Conservation (phyloP, 1,140 invertebrate species). For the Druon quercuslanigerum region DNA sequence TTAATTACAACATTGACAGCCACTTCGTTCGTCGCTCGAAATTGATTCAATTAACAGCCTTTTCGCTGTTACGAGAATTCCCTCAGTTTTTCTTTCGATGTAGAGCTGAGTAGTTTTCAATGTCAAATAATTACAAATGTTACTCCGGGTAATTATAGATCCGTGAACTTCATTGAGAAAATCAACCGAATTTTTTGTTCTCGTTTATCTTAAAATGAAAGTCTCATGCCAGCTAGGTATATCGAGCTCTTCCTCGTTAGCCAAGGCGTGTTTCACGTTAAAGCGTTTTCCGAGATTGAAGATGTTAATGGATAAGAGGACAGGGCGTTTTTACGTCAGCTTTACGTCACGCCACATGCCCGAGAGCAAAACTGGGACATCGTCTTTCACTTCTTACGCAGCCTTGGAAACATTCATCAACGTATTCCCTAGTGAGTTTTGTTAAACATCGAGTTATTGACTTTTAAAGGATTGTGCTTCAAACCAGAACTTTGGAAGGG, state of each 20-base stretch:
- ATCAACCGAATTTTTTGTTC: background rate
- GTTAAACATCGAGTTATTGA: background rate
- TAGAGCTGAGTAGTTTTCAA: conserved; percentile 1
- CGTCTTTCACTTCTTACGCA: background rate
- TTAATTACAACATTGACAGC: conserved; percentile 21
- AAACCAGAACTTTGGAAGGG: background rate
- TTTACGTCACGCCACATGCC: background rate
- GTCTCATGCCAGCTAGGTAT: background rate
- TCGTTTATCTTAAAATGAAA: background rate
- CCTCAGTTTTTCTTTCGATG: background rate
- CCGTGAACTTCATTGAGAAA: background rate
- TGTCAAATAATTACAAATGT: conserved; percentile 12
- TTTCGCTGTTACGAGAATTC: conserved; percentile 11
- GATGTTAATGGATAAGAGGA: conserved; percentile 24
- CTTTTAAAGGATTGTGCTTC: background rate
- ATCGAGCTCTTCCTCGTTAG: background rate
- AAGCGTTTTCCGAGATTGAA: conserved; percentile 9
- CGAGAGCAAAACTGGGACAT: conserved; percentile 7
- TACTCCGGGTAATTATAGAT: background rate
- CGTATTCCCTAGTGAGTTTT: background rate
- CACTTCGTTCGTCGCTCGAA: conserved; percentile 8
- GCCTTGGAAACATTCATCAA: background rate
- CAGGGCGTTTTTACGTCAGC: background rate
- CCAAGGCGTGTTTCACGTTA: conserved; percentile 15
- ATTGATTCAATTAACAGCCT: conserved; percentile 26